Evolutionary conservation across 2,888 invertebrate species (phyloP), one percentile per base, ranked within the genome.

Genomic region (Ichneumoninae sp.): DNA sequence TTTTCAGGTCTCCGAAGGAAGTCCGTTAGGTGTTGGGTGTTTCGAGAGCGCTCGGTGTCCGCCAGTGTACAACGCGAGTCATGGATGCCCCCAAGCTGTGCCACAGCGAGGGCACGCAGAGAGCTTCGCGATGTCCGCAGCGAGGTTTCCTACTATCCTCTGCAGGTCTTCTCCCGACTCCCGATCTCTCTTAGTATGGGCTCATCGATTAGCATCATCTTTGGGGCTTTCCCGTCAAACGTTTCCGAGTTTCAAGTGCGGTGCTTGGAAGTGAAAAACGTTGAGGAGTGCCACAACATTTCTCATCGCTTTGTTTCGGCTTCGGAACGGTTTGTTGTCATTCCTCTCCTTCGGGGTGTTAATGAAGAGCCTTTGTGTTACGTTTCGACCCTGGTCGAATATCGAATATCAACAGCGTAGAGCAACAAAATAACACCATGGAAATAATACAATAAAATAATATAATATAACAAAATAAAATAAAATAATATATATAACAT

Each of bases 11-110:
- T 86, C 81, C 60, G 89, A 92, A 92, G 91, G 93, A 93, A 93
- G 93, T 93, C 93, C 89, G 93, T 93, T 91, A 93, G 93, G 93
- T 93, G 93, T 93, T 91, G 93, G 93, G 93, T 93, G 93, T 93
- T 87, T 74, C 83, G 83, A 47, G 84, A 54, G 69, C 82, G 83
- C 85, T 6, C n/a, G 66, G 54, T 66, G 54, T 71, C 77, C 70
- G 66, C 60, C 0, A 75, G 50, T 76, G 76, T 71, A 66, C 13
- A 70, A 36, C 68, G 54, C 70, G 40, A 68, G 50, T 44, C 74
- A 87, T 91, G 90, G 91, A 90, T 91, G 87, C 89, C 44, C 10
- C 90, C 89, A 88, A 88, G 89, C 87, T 85, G 89, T 88, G 85
- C 85, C 83, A 88, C n/a, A 36, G 78, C 77, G 81, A 83, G 87